Percentiles rank a stretch among this genome's conserved stretches.
Evolutionary conservation across 2,888 invertebrate genomes (phyloP).

Genomic region (Ennomos fuscantarius): DNA sequence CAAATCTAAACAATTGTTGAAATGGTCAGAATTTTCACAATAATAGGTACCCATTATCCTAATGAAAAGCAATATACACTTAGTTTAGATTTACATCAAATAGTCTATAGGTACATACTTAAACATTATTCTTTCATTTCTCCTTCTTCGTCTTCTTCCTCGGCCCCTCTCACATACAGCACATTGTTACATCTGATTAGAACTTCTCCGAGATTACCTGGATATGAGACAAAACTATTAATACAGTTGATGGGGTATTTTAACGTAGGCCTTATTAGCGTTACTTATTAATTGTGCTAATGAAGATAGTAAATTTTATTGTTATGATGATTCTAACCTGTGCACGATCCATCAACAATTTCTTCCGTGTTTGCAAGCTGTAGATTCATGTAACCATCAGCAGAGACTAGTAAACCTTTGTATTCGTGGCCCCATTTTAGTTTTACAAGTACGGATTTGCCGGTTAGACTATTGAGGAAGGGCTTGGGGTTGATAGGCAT

Average conservation of each 20-base stretch:
- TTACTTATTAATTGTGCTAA: too few species aligned
- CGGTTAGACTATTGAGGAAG: conserved; percentile 98
- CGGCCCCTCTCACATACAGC: conserved; percentile 96
- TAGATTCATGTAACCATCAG: conserved; percentile 99
- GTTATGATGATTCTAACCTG: conserved; percentile 85
- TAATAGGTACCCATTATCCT: too few species aligned
- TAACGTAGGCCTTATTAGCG: too few species aligned
- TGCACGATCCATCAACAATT: conserved; percentile 95
- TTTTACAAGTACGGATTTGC: conserved; percentile 98
- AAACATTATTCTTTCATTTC: conserved; percentile 93
- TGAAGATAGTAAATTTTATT: background rate
- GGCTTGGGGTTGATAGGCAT: conserved; percentile 99
- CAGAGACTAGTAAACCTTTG: conserved; percentile 98
- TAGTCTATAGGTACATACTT: too few species aligned
- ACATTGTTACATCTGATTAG: conserved; percentile 99
- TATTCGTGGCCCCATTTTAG: conserved; percentile 99
- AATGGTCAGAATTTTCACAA: too few species aligned
- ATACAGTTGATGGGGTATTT: too few species aligned
- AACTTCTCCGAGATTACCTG: conserved; percentile 97
- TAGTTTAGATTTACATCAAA: conserved; percentile 14
- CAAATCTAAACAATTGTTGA: too few species aligned
- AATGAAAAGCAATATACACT: background rate
- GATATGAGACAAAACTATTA: conserved; percentile 34
- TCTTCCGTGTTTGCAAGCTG: conserved; percentile 99
- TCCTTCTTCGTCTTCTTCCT: conserved; percentile 98